Percentiles rank a stretch among this genome's conserved stretches.
phyloP scores from a whole-genome alignment of 2,888 invertebrate species.

The Loripinus fragilis region DNA sequence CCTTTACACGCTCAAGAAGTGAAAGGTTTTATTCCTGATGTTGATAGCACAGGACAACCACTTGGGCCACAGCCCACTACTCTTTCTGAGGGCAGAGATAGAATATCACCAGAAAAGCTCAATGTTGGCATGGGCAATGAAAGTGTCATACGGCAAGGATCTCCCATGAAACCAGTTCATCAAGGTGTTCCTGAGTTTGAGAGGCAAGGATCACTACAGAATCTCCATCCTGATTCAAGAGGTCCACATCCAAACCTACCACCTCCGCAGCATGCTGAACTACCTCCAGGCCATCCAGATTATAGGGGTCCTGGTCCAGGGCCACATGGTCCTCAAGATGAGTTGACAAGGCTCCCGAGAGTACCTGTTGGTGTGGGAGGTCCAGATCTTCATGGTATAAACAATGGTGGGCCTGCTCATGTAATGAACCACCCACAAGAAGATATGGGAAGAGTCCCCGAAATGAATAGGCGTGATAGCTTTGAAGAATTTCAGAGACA shows the following conservation, averaged over 20 bases:
- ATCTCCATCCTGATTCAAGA: conserved; percentile 1
- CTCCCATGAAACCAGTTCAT: background rate
- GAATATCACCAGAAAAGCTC: background rate
- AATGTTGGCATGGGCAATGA: background rate
- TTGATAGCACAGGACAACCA: background rate
- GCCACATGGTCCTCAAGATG: conserved; percentile 16
- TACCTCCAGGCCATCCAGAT: conserved; percentile 20
- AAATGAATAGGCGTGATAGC: background rate
- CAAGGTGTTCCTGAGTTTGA: conserved; percentile 15
- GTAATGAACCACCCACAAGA: background rate
- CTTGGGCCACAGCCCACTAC: background rate
- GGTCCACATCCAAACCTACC: background rate
- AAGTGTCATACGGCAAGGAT: background rate
- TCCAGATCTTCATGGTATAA: background rate
- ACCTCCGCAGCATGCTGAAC: too few species aligned
- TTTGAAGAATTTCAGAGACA: background rate
- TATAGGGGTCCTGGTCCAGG: background rate
- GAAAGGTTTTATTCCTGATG: background rate
- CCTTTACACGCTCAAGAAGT: background rate
- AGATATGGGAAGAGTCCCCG: background rate
- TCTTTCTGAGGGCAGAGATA: background rate
- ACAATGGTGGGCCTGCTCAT: background rate
- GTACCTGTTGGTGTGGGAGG: too few species aligned
- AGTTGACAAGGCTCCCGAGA: too few species aligned
- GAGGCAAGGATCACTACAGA: conserved; percentile 1